These are phyloP conservation scores for Poicephalus meyeri DNA, from an alignment of 2,113 vertebrate genomes.

Conservation along the genomic window DNA sequence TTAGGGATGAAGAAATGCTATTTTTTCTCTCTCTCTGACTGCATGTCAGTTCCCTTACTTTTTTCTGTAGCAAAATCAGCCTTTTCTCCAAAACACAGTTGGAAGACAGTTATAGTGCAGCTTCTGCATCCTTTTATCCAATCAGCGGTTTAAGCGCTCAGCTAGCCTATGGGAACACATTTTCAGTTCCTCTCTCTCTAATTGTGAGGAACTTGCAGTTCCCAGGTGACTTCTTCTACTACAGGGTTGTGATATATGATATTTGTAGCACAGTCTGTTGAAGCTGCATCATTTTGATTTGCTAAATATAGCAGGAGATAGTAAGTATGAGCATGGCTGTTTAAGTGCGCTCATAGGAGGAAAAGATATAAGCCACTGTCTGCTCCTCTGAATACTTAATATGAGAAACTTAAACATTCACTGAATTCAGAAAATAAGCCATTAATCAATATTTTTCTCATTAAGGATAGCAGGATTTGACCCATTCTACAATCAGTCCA, in stretches of 20 bases:
- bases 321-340: neutral
- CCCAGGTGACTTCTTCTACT: neutral
- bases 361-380: neutral
- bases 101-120: neutral
- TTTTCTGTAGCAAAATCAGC: neutral
- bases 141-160: accelerated
- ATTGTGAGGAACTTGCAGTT: neutral
- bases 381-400: neutral
- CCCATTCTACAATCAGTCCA: slow-evolving; percentile 1
- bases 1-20: neutral
- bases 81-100: neutral
- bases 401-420: neutral
- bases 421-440: slow-evolving; percentile 29
- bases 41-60: neutral
- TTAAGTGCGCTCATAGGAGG: neutral
- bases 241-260: accelerated
- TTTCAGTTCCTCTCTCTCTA: neutral
- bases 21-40: neutral
- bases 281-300: neutral
- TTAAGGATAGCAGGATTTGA: slow-evolving; percentile 24
- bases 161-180: neutral
- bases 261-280: neutral
- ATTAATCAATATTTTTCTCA: slow-evolving; percentile 47
- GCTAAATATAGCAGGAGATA: neutral
- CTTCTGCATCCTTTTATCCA: neutral